A percentile compares a stretch with the other conserved stretches of the same genome.
phyloP scores from a whole-genome alignment of 1,140 invertebrate species.

The Drosophila equinoxialis region DNA sequence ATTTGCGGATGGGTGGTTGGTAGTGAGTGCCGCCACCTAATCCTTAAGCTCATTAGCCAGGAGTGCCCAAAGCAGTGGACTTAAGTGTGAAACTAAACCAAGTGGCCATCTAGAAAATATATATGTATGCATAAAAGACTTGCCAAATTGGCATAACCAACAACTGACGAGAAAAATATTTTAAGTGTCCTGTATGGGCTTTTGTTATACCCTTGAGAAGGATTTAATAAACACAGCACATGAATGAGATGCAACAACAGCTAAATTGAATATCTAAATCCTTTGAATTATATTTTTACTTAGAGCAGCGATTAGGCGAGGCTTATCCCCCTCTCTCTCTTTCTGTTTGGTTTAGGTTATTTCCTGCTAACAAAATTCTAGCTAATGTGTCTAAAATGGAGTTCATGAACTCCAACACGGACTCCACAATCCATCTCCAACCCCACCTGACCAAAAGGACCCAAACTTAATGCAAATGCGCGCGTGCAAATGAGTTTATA shows the following conservation, averaged over 20 bases:
- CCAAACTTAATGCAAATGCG: slow-evolving; percentile 25
- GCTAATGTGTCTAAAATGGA: slow-evolving; percentile 20
- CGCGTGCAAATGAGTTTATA: slow-evolving; percentile 51
- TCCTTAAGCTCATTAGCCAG: slow-evolving; percentile 76
- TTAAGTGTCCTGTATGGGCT: not conserved
- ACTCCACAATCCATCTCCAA: not conserved
- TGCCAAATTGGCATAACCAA: slow-evolving; percentile 47
- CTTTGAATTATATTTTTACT: too few species aligned
- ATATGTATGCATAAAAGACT: not conserved
- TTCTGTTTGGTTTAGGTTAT: not conserved
- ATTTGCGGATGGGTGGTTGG: not conserved
- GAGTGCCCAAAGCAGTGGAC: slow-evolving; percentile 46
- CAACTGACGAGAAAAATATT: slow-evolving; percentile 2
- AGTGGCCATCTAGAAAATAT: slow-evolving; percentile 57
- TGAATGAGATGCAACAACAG: too few species aligned
- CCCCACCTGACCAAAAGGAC: not conserved
- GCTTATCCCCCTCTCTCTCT: not conserved
- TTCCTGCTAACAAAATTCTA: slow-evolving; percentile 45
- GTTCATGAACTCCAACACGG: slow-evolving; percentile 40
- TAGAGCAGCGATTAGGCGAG: too few species aligned
- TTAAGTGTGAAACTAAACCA: slow-evolving; percentile 76
- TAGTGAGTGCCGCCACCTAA: slow-evolving; percentile 25
- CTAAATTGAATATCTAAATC: too few species aligned
- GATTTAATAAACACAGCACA: too few species aligned
- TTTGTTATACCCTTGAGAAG: too few species aligned